Percentiles rank a stretch among this genome's conserved stretches.
Evolutionary conservation across 2,113 vertebrate species (phyloP).

Genomic region (Mugil cephalus): DNA sequence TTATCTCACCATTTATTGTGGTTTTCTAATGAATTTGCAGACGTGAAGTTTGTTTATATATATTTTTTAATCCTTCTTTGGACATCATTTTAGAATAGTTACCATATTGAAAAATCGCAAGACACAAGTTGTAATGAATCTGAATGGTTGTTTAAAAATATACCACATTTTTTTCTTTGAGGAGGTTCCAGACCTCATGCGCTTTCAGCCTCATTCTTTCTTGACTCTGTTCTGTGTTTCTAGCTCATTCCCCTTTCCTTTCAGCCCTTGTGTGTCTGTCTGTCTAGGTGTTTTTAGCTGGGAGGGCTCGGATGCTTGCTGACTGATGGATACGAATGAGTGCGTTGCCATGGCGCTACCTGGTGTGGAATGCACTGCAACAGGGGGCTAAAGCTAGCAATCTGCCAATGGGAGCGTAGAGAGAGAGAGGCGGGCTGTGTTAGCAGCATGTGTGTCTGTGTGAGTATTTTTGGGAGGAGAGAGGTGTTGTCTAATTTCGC

Average conservation of each 20-base stretch:
- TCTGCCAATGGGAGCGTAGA: constrained; percentile 50
- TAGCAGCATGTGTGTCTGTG: constrained; percentile 30
- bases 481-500: constrained; percentile 60
- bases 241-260: constrained; percentile 1
- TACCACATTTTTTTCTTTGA: background rate
- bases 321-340: constrained; percentile 74
- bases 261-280: constrained; percentile 1
- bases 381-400: constrained; percentile 48
- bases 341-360: constrained; percentile 80
- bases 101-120: background rate
- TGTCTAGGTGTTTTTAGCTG: constrained; percentile 49
- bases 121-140: background rate
- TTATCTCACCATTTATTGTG: too few species aligned
- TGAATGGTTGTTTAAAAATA: background rate
- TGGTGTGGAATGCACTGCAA: constrained; percentile 64
- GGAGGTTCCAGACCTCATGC: constrained; percentile 5
- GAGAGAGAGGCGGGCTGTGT: constrained; percentile 24
- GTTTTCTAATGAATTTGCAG: too few species aligned
- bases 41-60: too few species aligned
- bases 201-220: background rate
- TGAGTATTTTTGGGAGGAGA: background rate
- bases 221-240: background rate
- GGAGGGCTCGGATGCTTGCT: constrained; percentile 49
- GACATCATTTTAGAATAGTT: background rate
- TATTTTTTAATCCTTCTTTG: too few species aligned